Percentiles rank a stretch among this genome's conserved stretches.
Evolutionary conservation across 2,797 vertebrate genomes (phyloP).

Genomic region (Esox masquinongy): DNA sequence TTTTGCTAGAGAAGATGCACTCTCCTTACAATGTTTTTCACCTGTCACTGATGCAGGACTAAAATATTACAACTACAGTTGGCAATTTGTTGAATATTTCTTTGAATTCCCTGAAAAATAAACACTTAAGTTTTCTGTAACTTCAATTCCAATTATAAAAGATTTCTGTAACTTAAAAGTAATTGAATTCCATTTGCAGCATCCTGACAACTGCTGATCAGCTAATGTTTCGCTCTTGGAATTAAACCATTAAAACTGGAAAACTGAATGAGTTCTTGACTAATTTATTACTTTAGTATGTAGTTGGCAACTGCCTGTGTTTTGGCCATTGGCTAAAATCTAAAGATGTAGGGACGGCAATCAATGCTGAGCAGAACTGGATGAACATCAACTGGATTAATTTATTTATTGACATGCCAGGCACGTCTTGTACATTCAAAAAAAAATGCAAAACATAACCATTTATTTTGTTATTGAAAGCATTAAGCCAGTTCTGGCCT

Average conservation of each 20-base stretch:
- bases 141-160: neutral
- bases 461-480: no score
- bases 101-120: neutral
- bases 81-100: neutral
- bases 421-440: no score
- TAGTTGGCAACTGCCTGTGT: no score
- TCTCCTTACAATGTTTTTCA: neutral
- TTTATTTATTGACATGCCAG: no score
- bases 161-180: neutral
- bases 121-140: neutral
- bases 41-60: neutral
- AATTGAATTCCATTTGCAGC: neutral
- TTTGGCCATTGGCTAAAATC: no score
- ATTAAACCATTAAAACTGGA: neutral
- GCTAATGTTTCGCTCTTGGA: neutral
- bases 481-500: no score
- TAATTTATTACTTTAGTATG: no score
- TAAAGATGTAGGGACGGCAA: no score
- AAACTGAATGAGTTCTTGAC: no score
- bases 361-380: no score
- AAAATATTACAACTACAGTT: neutral
- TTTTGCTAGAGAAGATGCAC: neutral
- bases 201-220: neutral
- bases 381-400: no score
- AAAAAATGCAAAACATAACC: no score